Percentiles rank a stretch among this genome's conserved stretches.
Evolutionary conservation across 2,113 vertebrate genomes (phyloP).

Genomic region (Ivindomyrus marchei): DNA sequence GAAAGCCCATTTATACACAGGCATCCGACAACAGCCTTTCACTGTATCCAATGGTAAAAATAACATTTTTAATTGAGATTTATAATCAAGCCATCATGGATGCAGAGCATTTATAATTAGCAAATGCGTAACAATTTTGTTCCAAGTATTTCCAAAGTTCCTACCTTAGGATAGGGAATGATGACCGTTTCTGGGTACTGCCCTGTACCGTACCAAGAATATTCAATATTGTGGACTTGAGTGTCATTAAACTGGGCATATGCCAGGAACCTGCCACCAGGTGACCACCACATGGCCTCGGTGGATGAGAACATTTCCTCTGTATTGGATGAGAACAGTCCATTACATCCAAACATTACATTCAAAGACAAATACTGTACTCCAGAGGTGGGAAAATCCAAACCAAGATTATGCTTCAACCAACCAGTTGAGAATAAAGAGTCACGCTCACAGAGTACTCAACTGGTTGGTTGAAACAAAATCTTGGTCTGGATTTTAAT

Average conservation of each 20-base stretch:
- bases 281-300: slow-evolving; percentile 90
- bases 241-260: slow-evolving; percentile 85
- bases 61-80: not conserved
- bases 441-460: not conserved
- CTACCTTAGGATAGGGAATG: slow-evolving; percentile 93
- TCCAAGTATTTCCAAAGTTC: not conserved
- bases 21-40: not conserved
- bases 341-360: not conserved
- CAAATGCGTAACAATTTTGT: not conserved
- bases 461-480: not conserved
- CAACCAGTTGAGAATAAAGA: not conserved
- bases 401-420: not conserved
- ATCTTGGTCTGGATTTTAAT: not conserved
- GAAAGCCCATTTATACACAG: not conserved
- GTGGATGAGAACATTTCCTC: slow-evolving; percentile 91
- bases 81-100: not conserved
- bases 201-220: slow-evolving; percentile 83
- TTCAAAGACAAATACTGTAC: not conserved
- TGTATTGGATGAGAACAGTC: slow-evolving; percentile 41
- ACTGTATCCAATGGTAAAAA: not conserved
- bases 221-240: slow-evolving; percentile 77
- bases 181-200: slow-evolving; percentile 86
- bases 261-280: slow-evolving; percentile 75
- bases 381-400: not conserved
- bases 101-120: not conserved